Evolutionary conservation across 2,888 invertebrate genomes (phyloP), one percentile per base, ranked within the genome.

Genomic region (Ephialtes manifestator): DNA sequence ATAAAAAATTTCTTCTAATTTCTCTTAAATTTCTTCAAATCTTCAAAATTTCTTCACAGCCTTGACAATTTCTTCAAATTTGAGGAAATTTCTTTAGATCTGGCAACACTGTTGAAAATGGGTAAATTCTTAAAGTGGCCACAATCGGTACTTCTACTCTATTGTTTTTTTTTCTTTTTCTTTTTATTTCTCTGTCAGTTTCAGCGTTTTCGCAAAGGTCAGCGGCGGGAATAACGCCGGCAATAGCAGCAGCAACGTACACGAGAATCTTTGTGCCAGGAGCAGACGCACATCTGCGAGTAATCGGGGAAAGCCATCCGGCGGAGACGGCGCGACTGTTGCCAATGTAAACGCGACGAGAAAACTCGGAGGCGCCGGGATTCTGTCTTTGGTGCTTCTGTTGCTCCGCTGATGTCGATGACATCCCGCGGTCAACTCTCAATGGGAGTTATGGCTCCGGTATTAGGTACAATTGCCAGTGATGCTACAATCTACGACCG

Each of bases 241-340:
- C 58, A 13, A 2, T 11, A 13, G 48, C 28, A 43, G 20, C 11
- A 18, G 18, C 58, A 28, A 60, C 48, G 15, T 13, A 48, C 31
- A 46, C 60, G 74, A 31, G 74, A 31, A 75, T 75, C 74, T 63
- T 63, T 63, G 74, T 65, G 63, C 55, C 67, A 39, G 18, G 13
- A 63, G 48, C 39, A 43, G 65, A 58, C 65, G 39, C 48, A 80
- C 80, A 80, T 84, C 65, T 76, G 80, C 76, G 76, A 80, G 65
- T 72, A 76, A 80, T 84, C 84, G 80, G 84, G 75, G 72, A 84
- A 84, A 71, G 84, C 65, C 80, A 80, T 20, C 60, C 60, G 68
- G 51, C 60, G 70, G 39, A 67, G 58, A 76, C 35, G 51, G 53
- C 75, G 60, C 76, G 82, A 72, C 80, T 43, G 53, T 76, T 80